Base-by-base conservation (phyloP, 2,113 vertebrate genomes). In the Tupaia chinensis region DNA sequence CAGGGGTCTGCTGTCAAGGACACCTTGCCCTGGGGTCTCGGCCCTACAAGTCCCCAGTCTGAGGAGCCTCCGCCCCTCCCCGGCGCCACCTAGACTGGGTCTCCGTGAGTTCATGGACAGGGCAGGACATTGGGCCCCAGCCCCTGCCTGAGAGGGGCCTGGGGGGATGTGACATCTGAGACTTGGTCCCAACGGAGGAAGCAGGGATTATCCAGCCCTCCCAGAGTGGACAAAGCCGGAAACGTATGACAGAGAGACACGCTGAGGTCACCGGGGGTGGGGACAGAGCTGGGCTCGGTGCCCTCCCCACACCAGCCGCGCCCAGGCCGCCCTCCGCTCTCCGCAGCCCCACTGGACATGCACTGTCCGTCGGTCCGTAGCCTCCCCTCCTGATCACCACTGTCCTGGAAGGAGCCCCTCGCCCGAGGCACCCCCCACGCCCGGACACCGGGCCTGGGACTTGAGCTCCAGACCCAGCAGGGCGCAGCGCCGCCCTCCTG, bases 401-500 rank as follows among this genome's bases (percentile, higher is more conserved):
- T 44, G 44, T 44, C 44, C 44, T 44, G 44, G 44, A 44, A 44
- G 44, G 44, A 44, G 44, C 44, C 44, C 44, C 44, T 44, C 5
- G 44, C 44, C 44, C 44, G 44, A 44, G 44, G 44, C 44, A 44
- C 44, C 44, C 44, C 44, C 44, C n/a, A 44, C 44, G 5, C 44
- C 44, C 44, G 44, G 44, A 44, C 44, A 44, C 44, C 44, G 44
- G 44, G 53, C 14, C 32, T 27, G 54, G 60, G 22, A 56, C 65
- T 66, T 56, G 16, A 19, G n/a, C n/a, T 66, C n/a, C 22, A 4
- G 14, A n/a, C 44, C 8, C 34, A 13, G 12, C 56, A 25, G 27
- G 16, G 87, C 60, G 44, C 14, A 11, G 7, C 0, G 0, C 23
- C 34, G 22, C 5, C 27, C 44, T 34, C 44, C 2, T 1, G n/a